Evolutionary conservation across 2,113 vertebrate species (phyloP), one percentile per base, ranked within the genome.

Genomic region (Hipposideros armiger): DNA sequence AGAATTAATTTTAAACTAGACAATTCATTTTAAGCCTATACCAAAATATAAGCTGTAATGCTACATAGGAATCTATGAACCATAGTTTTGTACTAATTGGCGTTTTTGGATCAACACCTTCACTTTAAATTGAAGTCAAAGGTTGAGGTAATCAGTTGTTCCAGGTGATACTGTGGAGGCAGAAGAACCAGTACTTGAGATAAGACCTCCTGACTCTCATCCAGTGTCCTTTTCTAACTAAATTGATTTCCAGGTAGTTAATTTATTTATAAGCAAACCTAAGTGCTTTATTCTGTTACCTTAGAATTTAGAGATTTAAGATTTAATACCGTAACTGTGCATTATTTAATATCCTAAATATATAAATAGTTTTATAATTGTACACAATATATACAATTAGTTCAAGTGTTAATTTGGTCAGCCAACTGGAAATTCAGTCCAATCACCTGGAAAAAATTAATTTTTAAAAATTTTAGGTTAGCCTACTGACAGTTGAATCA

Each of bases 1-100:
- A 80, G 70, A 96, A 95, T 97, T 93, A 72, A 90, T 81, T 92
- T 89, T 90, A 81, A 89, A 40, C 26, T 40, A 58, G 8, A 56
- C 11, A 32, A n/a, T 84, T 90, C 93, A 82, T 64, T 82, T 82
- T 82, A 45, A 40, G 2, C 36, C 56, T 87, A 36, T 93, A 45
- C 26, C 14, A 50, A 93, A 95, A n/a, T 24, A 87, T 56, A 62
- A 88, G 76, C n/a, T 82, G 45, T 52, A 42, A 70, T 52, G n/a
- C 30, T 15, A 45, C 28, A 5, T 62, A 82, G 87, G 87, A 93
- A 67, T 93, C 66, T 94, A 20, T 69, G 76, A 86, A 69, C 77
- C 28, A 47, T 45, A 15, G 20, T 64, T 94, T 95, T 9, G 32
- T 87, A 56, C 52, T 92, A 60, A 42, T 17, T 56, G 26, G 36